A percentile compares a stretch with the other conserved stretches of the same genome.
These are phyloP conservation scores for Chrysolina americana DNA, from an alignment of 2,888 invertebrate genomes.

Conservation along the genomic window DNA sequence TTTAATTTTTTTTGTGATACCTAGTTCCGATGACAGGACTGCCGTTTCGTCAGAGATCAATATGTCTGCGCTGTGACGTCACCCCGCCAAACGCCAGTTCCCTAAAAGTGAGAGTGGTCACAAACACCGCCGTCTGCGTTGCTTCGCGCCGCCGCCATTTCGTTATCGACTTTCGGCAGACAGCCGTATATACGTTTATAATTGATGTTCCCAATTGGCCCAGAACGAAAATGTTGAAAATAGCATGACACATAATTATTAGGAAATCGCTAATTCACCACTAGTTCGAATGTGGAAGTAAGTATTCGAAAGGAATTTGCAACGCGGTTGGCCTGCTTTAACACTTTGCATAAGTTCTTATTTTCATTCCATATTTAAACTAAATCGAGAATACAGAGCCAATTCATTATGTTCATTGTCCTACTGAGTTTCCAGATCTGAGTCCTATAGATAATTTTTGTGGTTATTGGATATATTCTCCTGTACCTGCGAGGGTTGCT, in stretches of 20 bases:
- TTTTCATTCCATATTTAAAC: no score
- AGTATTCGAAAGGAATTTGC: not conserved
- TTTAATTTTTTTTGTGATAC: not conserved
- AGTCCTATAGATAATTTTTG: not conserved
- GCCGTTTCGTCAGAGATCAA: constrained; percentile 47
- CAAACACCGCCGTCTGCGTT: constrained; percentile 27
- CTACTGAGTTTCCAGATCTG: not conserved
- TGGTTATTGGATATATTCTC: not conserved
- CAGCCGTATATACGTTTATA: not conserved
- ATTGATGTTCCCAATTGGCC: not conserved
- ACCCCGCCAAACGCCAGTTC: constrained; percentile 53
- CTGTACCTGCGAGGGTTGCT: no score
- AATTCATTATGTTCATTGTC: not conserved
- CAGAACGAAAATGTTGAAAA: not conserved
- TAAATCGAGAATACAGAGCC: no score
- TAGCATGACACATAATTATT: constrained; percentile 14
- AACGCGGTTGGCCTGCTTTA: not conserved
- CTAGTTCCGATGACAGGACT: not conserved
- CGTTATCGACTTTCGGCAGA: not conserved
- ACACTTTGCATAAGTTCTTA: no score
- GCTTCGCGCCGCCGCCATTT: constrained; percentile 1
- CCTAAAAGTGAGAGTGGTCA: constrained; percentile 61
- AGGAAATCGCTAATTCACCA: not conserved
- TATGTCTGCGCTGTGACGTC: constrained; percentile 58
- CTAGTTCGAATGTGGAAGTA: constrained; percentile 7